A percentile compares a stretch with the other conserved stretches of the same genome.
phyloP scores from a whole-genome alignment of 2,888 invertebrate genomes.

The Beris morrisii region DNA sequence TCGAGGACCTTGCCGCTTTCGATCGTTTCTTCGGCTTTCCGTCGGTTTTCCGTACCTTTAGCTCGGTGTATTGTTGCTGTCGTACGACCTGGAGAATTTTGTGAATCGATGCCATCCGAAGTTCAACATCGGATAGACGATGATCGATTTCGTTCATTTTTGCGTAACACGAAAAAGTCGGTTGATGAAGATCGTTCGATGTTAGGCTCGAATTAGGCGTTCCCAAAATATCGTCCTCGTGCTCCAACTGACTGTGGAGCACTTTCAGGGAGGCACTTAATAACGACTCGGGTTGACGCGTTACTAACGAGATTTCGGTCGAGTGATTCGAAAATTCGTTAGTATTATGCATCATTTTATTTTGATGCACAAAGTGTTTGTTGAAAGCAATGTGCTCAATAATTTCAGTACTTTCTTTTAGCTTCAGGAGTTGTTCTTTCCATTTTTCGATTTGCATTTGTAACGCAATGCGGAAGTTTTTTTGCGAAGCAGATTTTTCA shows the following conservation, averaged over 20 bases:
- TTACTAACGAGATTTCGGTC: background rate
- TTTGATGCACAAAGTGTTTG: background rate
- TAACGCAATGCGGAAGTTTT: slow-evolving; percentile 7
- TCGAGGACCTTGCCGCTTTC: too few species aligned
- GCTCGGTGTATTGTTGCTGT: slow-evolving; percentile 11
- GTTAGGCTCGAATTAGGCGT: background rate
- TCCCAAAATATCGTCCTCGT: background rate
- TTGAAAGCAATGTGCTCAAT: slow-evolving; percentile 10
- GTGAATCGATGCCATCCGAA: slow-evolving; percentile 31
- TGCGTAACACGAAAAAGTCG: slow-evolving; percentile 13
- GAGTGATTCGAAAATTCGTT: background rate
- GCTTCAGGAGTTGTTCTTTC: background rate
- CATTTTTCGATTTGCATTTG: slow-evolving; percentile 22
- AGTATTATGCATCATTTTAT: too few species aligned
- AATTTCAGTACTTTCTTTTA: slow-evolving; percentile 13
- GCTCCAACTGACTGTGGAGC: slow-evolving; percentile 7
- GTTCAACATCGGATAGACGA: slow-evolving; percentile 19
- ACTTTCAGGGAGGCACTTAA: slow-evolving; percentile 11
- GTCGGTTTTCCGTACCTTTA: background rate
- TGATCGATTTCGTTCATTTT: slow-evolving; percentile 23
- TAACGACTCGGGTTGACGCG: background rate
- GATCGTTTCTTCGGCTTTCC: background rate
- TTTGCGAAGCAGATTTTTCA: background rate
- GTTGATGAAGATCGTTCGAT: background rate
- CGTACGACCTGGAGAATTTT: slow-evolving; percentile 11